Conservation (phyloP, 1,140 invertebrate species). For the Chymomyza costata region DNA sequence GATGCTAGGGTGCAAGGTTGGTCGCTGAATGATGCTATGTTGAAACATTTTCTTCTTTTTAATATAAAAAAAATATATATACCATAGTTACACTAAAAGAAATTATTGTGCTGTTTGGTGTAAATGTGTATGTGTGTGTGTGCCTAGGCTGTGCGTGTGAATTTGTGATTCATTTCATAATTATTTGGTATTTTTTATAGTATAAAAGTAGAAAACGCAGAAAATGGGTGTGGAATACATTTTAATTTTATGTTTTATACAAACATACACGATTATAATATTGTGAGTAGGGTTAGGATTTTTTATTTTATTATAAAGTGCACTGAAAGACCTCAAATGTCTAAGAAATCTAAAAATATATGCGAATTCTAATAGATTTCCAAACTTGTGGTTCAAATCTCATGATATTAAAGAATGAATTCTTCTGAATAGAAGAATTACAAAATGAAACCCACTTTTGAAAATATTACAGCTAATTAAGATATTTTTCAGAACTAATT, state of each 20-base stretch:
- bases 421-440: too few species aligned
- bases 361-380: too few species aligned
- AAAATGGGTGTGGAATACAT: constrained; percentile 71
- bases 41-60: constrained; percentile 6
- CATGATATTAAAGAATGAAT: too few species aligned
- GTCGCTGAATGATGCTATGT: constrained; percentile 23
- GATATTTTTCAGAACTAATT: too few species aligned
- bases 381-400: too few species aligned
- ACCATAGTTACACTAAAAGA: too few species aligned
- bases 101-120: constrained; percentile 11
- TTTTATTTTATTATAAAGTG: not conserved
- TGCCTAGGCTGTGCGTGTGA: constrained; percentile 8
- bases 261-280: constrained; percentile 25
- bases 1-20: constrained; percentile 70
- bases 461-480: too few species aligned
- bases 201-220: constrained; percentile 49
- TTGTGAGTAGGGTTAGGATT: constrained; percentile 46
- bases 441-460: too few species aligned
- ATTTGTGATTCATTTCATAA: constrained; percentile 18
- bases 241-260: constrained; percentile 42
- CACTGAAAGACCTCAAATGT: too few species aligned
- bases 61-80: too few species aligned
- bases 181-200: constrained; percentile 22
- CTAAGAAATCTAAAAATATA: too few species aligned
- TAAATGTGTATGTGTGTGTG: constrained; percentile 13